Base-by-base conservation (phyloP, 1,140 invertebrate genomes). In the Lysiphlebus fabarum region DNA sequence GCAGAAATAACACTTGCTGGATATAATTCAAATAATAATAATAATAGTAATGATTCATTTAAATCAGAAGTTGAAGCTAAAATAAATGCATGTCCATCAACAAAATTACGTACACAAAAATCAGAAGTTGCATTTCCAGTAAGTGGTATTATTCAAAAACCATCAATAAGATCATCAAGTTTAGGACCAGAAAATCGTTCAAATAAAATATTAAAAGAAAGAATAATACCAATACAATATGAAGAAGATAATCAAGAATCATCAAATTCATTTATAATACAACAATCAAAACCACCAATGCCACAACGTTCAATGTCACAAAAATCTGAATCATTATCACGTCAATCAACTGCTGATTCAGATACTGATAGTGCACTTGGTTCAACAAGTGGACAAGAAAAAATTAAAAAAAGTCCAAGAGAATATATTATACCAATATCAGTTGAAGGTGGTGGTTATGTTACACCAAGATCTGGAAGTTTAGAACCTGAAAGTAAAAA, bases 341-440 rank as follows among this genome's bases (percentile, higher is more conserved):
- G 86, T 26, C 87, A 88, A 69, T 87, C 86, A 4, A 88, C 86
- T 1, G 81, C 81, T 53, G 86, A 89, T 56, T 88, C 86, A 3
- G 87, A 89, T 61, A 84, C 84, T 0, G 86, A 87, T 54, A 82
- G 77, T 38, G 83, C 83, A 26, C 59, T 71, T 42, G 76, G 74
- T 26, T 76, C 79, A 4, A 77, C 73, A 8, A 76, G 83, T 26
- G 86, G 78, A 38, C 80, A 80, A 7, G 85, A 93, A 71, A 88
- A 90, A 1, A 92, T 92, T 64, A 87, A 89, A 67, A 94, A 94
- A 77, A 91, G 89, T 55, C 90, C 91, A 8, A 80, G 92, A 12
- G 92, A 95, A 77, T 93, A 92, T 66, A 93, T 95, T 68, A 94
- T 95, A 77, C 92, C 92, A 1, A 94, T 95, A 67, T 89, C 90